Conservation (phyloP, 2,888 invertebrate genomes). For the Aleiodes alternator region DNA sequence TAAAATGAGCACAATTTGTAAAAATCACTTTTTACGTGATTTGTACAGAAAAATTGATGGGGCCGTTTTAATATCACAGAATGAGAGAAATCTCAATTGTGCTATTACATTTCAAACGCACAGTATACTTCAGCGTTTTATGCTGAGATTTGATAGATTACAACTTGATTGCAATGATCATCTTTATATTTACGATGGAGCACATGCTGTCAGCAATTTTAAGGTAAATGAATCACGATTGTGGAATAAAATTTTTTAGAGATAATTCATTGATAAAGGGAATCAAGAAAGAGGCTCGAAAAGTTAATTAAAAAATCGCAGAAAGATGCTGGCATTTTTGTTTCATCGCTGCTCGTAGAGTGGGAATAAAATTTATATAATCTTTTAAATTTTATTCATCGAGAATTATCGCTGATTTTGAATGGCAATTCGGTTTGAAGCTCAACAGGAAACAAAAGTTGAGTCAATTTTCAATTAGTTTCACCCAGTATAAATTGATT, state of each 20-base stretch:
- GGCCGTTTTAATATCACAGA: constrained; percentile 91
- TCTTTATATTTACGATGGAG: constrained; percentile 94
- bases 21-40: constrained; percentile 91
- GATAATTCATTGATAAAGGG: too few relatives aligned
- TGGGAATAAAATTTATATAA: too few relatives aligned
- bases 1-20: constrained; percentile 93
- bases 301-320: too few relatives aligned
- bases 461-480: too few relatives aligned
- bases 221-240: constrained; percentile 81
- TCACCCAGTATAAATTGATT: too few relatives aligned
- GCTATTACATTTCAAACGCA: constrained; percentile 96
- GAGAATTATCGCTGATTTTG: too few relatives aligned
- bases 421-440: too few relatives aligned
- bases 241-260: neutral
- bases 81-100: constrained; percentile 93
- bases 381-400: too few relatives aligned
- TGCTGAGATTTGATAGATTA: constrained; percentile 94
- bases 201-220: constrained; percentile 90
- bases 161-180: constrained; percentile 96
- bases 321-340: too few relatives aligned
- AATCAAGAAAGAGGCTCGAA: too few relatives aligned
- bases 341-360: too few relatives aligned
- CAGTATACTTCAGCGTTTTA: constrained; percentile 94
- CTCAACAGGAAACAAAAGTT: too few relatives aligned
- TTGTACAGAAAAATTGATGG: constrained; percentile 94